Evolutionary conservation across 1,140 invertebrate species (phyloP).

Genomic region (Dufourea novaeangliae): DNA sequence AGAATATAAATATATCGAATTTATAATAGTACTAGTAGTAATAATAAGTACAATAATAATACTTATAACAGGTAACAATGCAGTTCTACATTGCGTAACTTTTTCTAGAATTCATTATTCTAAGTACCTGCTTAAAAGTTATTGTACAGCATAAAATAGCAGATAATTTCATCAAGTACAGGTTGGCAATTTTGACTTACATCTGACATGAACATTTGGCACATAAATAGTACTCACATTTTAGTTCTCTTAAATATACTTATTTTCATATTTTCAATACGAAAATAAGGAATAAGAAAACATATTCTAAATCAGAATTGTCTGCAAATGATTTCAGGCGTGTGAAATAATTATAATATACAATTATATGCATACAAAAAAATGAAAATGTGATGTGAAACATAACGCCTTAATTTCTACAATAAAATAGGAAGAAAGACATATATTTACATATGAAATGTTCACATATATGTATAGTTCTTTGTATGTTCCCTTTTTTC

Average conservation of each 20-base stretch:
- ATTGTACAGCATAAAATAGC: constrained; percentile 57
- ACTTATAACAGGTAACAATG: constrained; percentile 60
- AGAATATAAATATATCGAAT: constrained; percentile 52
- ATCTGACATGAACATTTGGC: constrained; percentile 65
- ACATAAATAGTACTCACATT: constrained; percentile 52
- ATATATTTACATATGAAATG: not conserved
- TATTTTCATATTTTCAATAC: constrained; percentile 16
- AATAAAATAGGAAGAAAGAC: constrained; percentile 7
- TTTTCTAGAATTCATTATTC: constrained; percentile 42
- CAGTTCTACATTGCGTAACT: constrained; percentile 41
- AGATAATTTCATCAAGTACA: constrained; percentile 61
- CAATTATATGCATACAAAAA: constrained; percentile 25
- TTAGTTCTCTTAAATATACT: constrained; percentile 22
- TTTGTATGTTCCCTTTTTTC: constrained; percentile 7
- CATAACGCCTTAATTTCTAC: constrained; percentile 22
- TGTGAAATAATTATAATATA: constrained; percentile 38
- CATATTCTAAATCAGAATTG: constrained; percentile 19
- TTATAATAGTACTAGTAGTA: constrained; percentile 27
- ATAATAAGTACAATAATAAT: constrained; percentile 48
- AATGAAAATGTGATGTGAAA: constrained; percentile 39
- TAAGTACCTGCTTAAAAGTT: constrained; percentile 67
- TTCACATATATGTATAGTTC: constrained; percentile 12
- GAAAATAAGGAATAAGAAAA: constrained; percentile 32
- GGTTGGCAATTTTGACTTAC: constrained; percentile 62
- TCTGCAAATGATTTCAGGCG: constrained; percentile 36